These are phyloP conservation scores for Mus spretus DNA, from an alignment of 2,797 vertebrate genomes.

Conservation along the genomic window DNA sequence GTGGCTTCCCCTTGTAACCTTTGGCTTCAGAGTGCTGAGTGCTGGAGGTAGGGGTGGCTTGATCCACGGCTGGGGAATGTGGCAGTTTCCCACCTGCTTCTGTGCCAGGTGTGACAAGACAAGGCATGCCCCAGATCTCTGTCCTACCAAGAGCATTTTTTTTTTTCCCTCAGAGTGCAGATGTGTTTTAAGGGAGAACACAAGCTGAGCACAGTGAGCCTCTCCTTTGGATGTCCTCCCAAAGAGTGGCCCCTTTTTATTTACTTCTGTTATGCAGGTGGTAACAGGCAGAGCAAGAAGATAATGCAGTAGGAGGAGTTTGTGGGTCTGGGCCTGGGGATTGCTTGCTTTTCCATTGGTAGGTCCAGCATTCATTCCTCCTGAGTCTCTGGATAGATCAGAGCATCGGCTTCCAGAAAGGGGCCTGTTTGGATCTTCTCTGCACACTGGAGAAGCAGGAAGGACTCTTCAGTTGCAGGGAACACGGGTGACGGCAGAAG, in stretches of 20 bases:
- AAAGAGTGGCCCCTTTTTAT: too few species aligned
- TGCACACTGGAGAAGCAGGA: not conserved
- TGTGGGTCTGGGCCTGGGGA: not conserved
- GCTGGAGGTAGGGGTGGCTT: not conserved
- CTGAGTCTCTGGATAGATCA: not conserved
- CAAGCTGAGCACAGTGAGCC: not conserved
- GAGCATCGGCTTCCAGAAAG: not conserved
- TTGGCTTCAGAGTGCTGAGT: not conserved
- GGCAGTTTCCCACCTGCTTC: not conserved
- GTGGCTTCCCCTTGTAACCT: not conserved
- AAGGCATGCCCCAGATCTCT: not conserved
- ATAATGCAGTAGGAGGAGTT: not conserved
- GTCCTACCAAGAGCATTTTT: not conserved
- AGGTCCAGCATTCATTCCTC: not conserved
- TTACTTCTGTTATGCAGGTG: not conserved
- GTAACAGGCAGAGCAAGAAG: not conserved
- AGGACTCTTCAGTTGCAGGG: not conserved
- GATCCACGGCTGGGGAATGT: not conserved
- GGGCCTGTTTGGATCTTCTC: not conserved
- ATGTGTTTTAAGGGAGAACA: not conserved
- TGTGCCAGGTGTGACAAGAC: not conserved
- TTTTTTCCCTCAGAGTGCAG: not conserved
- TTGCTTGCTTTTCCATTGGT: not conserved
- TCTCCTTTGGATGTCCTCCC: not conserved
- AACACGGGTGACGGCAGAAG: not conserved